These are phyloP conservation scores for Tetraodon nigroviridis DNA, from an alignment of 2,113 vertebrate genomes.

Conservation along the genomic window DNA sequence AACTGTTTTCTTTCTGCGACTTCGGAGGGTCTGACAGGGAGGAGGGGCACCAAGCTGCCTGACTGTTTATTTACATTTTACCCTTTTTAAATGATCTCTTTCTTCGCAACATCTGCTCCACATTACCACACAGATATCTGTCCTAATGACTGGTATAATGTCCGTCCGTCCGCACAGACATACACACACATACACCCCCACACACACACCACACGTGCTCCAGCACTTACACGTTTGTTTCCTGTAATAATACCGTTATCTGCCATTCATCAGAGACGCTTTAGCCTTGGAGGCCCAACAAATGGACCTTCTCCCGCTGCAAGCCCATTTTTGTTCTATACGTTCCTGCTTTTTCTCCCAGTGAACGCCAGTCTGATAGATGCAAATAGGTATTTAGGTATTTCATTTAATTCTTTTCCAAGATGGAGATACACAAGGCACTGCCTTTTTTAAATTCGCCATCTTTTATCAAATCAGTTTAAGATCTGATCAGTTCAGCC, in stretches of 20 bases:
- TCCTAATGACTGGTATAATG: constrained; percentile 68
- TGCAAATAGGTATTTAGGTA: constrained; percentile 92
- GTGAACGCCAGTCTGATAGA: constrained; percentile 80
- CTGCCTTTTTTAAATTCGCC: constrained; percentile 67
- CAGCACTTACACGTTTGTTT: constrained; percentile 20
- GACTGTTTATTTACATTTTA: constrained; percentile 79
- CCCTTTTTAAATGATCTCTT: constrained; percentile 77
- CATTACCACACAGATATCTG: constrained; percentile 75
- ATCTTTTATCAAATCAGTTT: constrained; percentile 82
- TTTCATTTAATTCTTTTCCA: constrained; percentile 96
- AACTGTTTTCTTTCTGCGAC: constrained; percentile 75
- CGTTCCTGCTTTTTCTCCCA: constrained; percentile 64
- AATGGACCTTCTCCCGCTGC: constrained; percentile 50
- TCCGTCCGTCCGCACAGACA: constrained; percentile 39
- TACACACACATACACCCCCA: constrained; percentile 14
- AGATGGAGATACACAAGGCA: constrained; percentile 87
- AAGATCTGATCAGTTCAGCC: constrained; percentile 76
- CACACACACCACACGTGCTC: not conserved
- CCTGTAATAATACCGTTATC: constrained; percentile 52
- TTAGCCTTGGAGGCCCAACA: constrained; percentile 65
- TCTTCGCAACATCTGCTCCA: constrained; percentile 78
- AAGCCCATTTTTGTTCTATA: constrained; percentile 43
- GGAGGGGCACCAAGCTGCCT: constrained; percentile 46
- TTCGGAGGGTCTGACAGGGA: constrained; percentile 66
- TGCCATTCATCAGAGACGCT: constrained; percentile 62